Evolutionary conservation across 23 tunicate species (phyloP).

Genomic region (Aplidium turbinatum): DNA sequence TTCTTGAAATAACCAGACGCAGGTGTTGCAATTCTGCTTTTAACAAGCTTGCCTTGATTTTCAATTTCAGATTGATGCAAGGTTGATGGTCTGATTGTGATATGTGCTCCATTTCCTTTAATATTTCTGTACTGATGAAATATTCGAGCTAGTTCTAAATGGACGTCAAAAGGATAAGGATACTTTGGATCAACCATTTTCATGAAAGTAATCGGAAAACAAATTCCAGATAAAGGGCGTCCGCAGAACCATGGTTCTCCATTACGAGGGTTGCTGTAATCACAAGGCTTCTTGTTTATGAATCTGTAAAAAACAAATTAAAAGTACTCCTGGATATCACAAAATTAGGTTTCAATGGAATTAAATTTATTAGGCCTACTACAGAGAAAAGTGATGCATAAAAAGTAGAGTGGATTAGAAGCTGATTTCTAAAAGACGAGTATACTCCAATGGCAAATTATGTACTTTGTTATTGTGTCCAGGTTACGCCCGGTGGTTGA

Average conservation of each 20-base stretch:
- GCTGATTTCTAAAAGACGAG: not conserved
- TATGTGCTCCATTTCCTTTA: not conserved
- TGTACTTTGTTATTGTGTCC: too few species aligned
- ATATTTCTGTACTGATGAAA: not conserved
- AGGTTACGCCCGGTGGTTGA: too few species aligned
- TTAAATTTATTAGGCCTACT: too few species aligned
- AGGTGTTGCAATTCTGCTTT: not conserved
- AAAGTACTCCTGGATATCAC: not conserved
- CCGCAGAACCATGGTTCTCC: slow-evolving; percentile 35
- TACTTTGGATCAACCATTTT: too few species aligned
- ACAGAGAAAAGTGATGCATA: not conserved
- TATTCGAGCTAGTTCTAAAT: not conserved
- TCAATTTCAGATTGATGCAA: too few species aligned
- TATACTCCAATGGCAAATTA: not conserved
- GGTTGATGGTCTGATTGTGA: not conserved
- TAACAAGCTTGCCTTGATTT: not conserved
- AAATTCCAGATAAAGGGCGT: slow-evolving; percentile 44
- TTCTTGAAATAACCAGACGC: slow-evolving; percentile 31
- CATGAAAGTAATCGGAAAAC: slow-evolving; percentile 20
- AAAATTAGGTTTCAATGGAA: too few species aligned
- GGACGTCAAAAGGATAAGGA: slow-evolving; percentile 9
- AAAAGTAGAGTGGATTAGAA: not conserved
- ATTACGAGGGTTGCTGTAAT: slow-evolving; percentile 42
- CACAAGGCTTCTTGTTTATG: slow-evolving; percentile 9
- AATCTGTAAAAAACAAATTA: slow-evolving; percentile 9